Evolutionary conservation across 2,797 vertebrate genomes (phyloP).

Genomic region (Poeciliopsis infans): DNA sequence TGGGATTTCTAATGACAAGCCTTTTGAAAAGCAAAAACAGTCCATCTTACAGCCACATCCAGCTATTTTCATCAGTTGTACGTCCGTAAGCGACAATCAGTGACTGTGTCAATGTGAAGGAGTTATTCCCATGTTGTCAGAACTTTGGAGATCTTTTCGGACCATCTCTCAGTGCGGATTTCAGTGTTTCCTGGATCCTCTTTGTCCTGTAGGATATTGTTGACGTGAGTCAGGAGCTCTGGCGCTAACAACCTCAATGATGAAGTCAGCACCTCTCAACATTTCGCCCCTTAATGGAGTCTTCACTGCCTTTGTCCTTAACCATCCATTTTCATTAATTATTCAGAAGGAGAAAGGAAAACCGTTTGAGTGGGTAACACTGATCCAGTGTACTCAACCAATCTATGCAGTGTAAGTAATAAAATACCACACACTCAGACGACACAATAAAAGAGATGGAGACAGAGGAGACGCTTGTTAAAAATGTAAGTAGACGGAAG

Average conservation of each 20-base stretch:
- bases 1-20: conserved; percentile 73
- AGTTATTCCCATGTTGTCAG: conserved; percentile 3
- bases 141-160: conserved; percentile 10
- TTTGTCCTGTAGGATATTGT: conserved; percentile 22
- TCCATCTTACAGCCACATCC: conserved; percentile 59
- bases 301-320: conserved; percentile 79
- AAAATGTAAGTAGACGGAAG: conserved; percentile 82
- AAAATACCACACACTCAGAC: conserved; percentile 80
- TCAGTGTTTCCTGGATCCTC: conserved; percentile 4
- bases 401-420: conserved; percentile 82
- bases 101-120: background rate
- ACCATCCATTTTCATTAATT: conserved; percentile 81
- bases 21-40: conserved; percentile 74
- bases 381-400: conserved; percentile 82
- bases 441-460: conserved; percentile 81
- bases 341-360: conserved; percentile 80
- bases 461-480: conserved; percentile 81
- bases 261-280: conserved; percentile 81
- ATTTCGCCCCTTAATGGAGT: conserved; percentile 78
- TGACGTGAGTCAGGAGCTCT: conserved; percentile 49
- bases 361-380: conserved; percentile 81
- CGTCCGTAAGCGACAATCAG: conserved; percentile 13
- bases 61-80: conserved; percentile 73
- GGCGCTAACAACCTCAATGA: conserved; percentile 71
- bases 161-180: conserved; percentile 14